These are phyloP conservation scores for Centrocercus urophasianus DNA, from an alignment of 2,113 vertebrate species.

Conservation along the genomic window DNA sequence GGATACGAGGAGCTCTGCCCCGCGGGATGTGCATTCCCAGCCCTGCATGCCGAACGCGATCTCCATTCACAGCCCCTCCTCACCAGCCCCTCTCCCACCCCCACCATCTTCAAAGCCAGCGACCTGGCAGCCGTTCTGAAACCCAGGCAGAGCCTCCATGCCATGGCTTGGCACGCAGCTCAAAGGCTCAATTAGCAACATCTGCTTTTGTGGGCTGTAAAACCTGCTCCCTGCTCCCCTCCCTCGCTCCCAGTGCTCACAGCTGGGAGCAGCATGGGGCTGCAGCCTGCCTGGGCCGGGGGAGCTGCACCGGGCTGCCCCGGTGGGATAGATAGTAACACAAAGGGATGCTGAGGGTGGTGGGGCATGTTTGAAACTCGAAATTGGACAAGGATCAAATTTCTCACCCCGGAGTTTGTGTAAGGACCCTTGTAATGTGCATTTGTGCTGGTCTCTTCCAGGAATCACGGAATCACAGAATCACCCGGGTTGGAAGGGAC, in stretches of 20 bases:
- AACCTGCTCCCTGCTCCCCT: conserved; percentile 16
- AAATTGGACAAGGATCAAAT: not conserved
- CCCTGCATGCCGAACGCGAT: not conserved
- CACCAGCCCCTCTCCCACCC: not conserved
- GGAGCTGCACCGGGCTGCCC: not conserved
- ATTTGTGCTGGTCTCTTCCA: not conserved
- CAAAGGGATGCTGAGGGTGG: no score
- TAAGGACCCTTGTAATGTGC: fast-evolving
- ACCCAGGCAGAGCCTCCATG: conserved; percentile 48
- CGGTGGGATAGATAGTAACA: not conserved
- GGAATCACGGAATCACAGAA: no score
- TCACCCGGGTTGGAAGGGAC: no score
- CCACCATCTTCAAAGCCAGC: conserved; percentile 28
- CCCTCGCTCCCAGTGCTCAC: not conserved
- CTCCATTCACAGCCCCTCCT: fast-evolving
- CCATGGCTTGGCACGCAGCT: conserved; percentile 55
- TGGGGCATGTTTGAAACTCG: not conserved
- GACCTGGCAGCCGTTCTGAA: conserved; percentile 65
- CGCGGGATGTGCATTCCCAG: fast-evolving
- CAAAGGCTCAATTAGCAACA: conserved; percentile 71
- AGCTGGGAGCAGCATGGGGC: conserved; percentile 66
- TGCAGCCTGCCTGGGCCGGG: not conserved
- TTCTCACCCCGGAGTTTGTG: not conserved
- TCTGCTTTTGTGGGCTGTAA: conserved; percentile 54
- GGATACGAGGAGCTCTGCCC: not conserved